These are phyloP conservation scores for Caenorhabditis latens DNA, from an alignment of 1,140 invertebrate species.

Conservation along the genomic window DNA sequence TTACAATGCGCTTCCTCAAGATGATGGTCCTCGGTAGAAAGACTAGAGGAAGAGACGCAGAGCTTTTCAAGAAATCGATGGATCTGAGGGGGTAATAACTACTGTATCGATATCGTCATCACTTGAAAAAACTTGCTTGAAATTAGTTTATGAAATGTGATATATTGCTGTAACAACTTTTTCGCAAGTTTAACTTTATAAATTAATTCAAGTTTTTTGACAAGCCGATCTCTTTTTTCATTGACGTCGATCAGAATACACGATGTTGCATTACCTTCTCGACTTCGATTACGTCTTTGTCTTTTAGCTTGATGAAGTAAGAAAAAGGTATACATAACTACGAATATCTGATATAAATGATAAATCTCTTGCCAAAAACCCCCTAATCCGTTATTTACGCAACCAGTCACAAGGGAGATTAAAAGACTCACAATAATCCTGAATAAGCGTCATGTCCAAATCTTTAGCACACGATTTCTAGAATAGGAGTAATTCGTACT, in stretches of 20 bases:
- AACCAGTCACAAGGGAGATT: not conserved
- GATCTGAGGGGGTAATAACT: too few species aligned
- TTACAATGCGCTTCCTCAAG: not conserved
- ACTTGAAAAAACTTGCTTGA: too few species aligned
- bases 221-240: too few species aligned
- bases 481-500: not conserved
- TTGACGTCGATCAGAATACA: not conserved
- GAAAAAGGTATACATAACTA: slow-evolving; percentile 23
- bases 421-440: slow-evolving; percentile 46
- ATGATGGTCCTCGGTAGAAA: slow-evolving; percentile 8
- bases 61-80: not conserved
- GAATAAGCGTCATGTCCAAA: not conserved
- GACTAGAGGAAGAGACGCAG: not conserved
- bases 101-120: too few species aligned
- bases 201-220: too few species aligned
- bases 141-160: too few species aligned
- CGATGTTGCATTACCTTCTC: slow-evolving; percentile 8
- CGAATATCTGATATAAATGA: not conserved
- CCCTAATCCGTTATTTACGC: not conserved
- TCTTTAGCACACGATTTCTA: not conserved
- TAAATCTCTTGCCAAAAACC: not conserved
- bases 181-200: too few species aligned
- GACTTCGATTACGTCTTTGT: not conserved
- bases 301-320: slow-evolving; percentile 33
- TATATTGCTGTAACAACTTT: too few species aligned